A percentile compares a stretch with the other conserved stretches of the same genome.
These are phyloP conservation scores for Plutomurus gul DNA, from an alignment of 1,140 invertebrate genomes.

Conservation along the genomic window DNA sequence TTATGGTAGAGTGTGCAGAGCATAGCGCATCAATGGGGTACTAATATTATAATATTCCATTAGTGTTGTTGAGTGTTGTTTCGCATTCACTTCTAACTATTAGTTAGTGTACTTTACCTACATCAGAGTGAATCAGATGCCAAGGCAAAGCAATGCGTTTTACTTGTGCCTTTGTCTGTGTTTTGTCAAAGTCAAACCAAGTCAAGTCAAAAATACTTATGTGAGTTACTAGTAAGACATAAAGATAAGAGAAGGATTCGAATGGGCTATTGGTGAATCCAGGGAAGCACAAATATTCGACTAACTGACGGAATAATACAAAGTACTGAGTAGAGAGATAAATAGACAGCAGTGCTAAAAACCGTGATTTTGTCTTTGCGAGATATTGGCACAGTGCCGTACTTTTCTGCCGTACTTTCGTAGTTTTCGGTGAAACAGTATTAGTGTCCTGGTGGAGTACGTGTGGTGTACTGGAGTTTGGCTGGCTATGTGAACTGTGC, in stretches of 20 bases:
- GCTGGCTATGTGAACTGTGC: too few species aligned
- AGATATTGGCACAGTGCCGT: slow-evolving; percentile 9
- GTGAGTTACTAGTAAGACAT: background rate
- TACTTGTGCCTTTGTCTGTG: background rate
- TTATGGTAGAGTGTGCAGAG: too few species aligned
- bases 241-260: slow-evolving; percentile 6
- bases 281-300: background rate
- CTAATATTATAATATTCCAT: background rate
- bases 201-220: slow-evolving; percentile 3
- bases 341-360: slow-evolving; percentile 23
- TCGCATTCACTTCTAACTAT: background rate
- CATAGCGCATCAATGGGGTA: background rate
- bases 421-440: background rate
- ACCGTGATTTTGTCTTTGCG: slow-evolving; percentile 1
- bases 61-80: background rate
- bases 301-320: slow-evolving; percentile 2
- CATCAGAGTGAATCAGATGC: slow-evolving; percentile 5
- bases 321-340: slow-evolving; percentile 14
- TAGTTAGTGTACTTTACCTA: slow-evolving; percentile 4
- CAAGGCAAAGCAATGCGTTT: slow-evolving; percentile 13
- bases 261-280: background rate
- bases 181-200: slow-evolving; percentile 18
- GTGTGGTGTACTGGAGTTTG: too few species aligned
- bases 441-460: background rate
- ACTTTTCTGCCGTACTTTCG: background rate